Evolutionary conservation across 2,888 invertebrate species (phyloP), one percentile per base, ranked within the genome.

Genomic region (Agapetus fuscipes): DNA sequence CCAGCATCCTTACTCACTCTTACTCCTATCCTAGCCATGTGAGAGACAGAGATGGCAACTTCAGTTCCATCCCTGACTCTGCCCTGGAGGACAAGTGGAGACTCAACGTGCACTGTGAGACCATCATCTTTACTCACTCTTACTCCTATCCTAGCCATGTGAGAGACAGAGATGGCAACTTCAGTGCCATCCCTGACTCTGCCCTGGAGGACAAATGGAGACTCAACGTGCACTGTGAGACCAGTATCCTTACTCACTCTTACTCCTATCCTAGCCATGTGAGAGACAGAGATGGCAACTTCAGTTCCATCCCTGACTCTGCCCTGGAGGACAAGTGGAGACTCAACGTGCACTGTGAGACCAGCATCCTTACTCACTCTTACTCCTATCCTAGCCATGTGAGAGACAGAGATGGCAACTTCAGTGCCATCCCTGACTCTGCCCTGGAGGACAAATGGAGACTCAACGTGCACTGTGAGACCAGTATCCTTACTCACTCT

Each of bases 61-160:
- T n/a, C 74, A 84, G 84, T 59, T 78, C 76, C 64, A 85, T 89
- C 58, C 76, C 78, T 41, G 83, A 83, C 63, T 86, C 85, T 50
- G 80, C 80, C 48, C 74, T 87, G 43, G 89, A 89, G 68, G 87
- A 87, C 68, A 84, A 82, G 71, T 87, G 86, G 85, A 72, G 80
- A 54, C 76, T 89, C 57, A 81, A 85, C 62, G 88, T 89, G 55
- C 85, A 87, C 61, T 89, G 89, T 87, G 73, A 88, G 85, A 82
- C 56, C 35, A 28, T 13, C n/a, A n/a, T 34, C 25, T 9, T 25
- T 25, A 7, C 10, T 9, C 25, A n/a, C n/a, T n/a, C n/a, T n/a
- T n/a, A n/a, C n/a, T n/a, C n/a, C n/a, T n/a, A n/a, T n/a, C n/a
- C n/a, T n/a, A n/a, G n/a, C n/a, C n/a, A n/a, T n/a, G n/a, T n/a